Evolutionary conservation across 2,888 invertebrate species (phyloP).

Genomic region (Cheilosia variabilis): DNA sequence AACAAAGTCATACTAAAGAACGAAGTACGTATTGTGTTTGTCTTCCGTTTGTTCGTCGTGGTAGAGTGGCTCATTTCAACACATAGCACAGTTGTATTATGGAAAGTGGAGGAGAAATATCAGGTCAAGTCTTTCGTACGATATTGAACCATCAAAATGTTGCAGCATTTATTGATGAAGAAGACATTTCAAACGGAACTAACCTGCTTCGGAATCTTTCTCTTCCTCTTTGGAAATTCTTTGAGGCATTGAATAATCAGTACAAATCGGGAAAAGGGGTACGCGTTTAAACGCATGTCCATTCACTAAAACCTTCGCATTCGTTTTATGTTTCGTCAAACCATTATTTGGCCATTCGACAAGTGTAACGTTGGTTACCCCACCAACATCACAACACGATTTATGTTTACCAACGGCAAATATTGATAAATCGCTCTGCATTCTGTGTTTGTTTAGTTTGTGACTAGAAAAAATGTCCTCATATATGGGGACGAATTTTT

Average conservation of each 20-base stretch:
- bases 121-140: too few species aligned
- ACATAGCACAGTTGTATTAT: too few species aligned
- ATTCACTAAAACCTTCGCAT: background rate
- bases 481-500: slow-evolving; percentile 87
- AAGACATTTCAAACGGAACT: too few species aligned
- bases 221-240: too few species aligned
- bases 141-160: too few species aligned
- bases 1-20: background rate
- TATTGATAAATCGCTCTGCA: slow-evolving; percentile 54
- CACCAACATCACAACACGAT: slow-evolving; percentile 31
- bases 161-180: too few species aligned
- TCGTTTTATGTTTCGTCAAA: background rate
- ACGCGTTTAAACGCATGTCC: too few species aligned
- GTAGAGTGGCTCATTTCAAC: too few species aligned
- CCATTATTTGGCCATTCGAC: background rate
- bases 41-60: background rate
- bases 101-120: too few species aligned
- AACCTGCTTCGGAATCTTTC: too few species aligned
- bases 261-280: too few species aligned
- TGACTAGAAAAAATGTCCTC: slow-evolving; percentile 82
- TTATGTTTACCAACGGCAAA: slow-evolving; percentile 55
- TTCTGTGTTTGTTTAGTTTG: background rate
- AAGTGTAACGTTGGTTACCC: slow-evolving; percentile 49
- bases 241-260: too few species aligned
- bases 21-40: background rate